A percentile compares a stretch with the other conserved stretches of the same genome.
phyloP scores from a whole-genome alignment of 2,113 vertebrate genomes.

The Scomber japonicus region DNA sequence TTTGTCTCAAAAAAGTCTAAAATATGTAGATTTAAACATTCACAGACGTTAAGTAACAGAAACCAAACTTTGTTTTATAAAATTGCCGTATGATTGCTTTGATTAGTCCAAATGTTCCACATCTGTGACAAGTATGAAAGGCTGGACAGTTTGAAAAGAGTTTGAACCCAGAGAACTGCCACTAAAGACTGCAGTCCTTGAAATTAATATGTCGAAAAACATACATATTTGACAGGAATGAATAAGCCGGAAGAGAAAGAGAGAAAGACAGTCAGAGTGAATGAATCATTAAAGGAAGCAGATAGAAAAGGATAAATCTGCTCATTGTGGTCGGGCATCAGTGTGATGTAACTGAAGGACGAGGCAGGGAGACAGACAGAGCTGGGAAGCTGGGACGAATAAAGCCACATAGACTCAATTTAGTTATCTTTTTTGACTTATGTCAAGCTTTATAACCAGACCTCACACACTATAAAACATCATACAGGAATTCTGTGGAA shows the following conservation, averaged over 20 bases:
- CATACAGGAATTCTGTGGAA: too few relatives aligned
- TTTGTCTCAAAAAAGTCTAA: too few relatives aligned
- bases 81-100: neutral
- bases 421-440: neutral
- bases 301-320: conserved; percentile 21
- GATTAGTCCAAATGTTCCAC: conserved; percentile 23
- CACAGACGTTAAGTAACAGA: neutral
- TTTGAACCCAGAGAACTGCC: conserved; percentile 29
- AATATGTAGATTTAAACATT: too few relatives aligned
- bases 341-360: conserved; percentile 16
- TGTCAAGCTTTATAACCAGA: neutral
- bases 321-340: neutral
- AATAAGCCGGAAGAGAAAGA: neutral
- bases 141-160: conserved; percentile 30
- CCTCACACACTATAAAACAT: too few relatives aligned
- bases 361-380: neutral
- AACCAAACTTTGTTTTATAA: conserved; percentile 8
- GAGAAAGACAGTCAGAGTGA: neutral
- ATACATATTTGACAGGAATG: conserved; percentile 29
- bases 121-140: conserved; percentile 9
- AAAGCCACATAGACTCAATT: neutral
- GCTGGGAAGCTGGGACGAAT: too few relatives aligned
- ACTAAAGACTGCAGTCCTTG: conserved; percentile 18
- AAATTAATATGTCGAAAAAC: conserved; percentile 30
- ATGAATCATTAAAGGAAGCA: conserved; percentile 20